Percentiles rank a stretch among this genome's conserved stretches.
These are phyloP conservation scores for Akabosia matsudoensis DNA, from an alignment of 1,140 invertebrate genomes.

Conservation along the genomic window DNA sequence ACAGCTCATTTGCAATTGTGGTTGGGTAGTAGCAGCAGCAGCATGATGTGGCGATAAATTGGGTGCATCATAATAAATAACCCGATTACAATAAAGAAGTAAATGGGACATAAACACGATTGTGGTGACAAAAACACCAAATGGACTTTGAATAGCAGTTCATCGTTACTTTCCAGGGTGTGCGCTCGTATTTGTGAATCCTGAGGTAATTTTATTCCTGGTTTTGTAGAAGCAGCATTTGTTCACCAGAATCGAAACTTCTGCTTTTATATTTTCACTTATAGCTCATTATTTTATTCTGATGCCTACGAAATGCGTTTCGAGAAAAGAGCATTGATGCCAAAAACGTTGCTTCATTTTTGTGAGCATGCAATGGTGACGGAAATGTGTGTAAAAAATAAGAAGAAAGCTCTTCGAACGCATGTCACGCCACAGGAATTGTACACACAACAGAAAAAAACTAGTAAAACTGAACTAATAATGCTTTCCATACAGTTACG, in stretches of 20 bases:
- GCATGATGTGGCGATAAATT: not conserved
- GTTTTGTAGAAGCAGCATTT: too few species aligned
- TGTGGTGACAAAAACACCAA: too few species aligned
- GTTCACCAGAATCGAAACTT: too few species aligned
- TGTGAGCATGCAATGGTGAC: slow-evolving; percentile 2
- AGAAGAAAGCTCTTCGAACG: not conserved
- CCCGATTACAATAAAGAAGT: not conserved
- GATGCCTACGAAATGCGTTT: too few species aligned
- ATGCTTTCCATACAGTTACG: not conserved
- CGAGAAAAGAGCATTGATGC: too few species aligned
- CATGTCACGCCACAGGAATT: slow-evolving; percentile 13
- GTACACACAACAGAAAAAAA: not conserved
- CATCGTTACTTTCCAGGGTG: too few species aligned
- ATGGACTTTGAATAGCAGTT: too few species aligned
- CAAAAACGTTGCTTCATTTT: too few species aligned
- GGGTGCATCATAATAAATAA: not conserved
- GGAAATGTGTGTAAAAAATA: slow-evolving; percentile 13
- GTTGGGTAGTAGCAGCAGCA: not conserved
- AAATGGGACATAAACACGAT: slow-evolving; percentile 9
- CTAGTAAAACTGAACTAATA: not conserved
- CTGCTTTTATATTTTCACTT: too few species aligned
- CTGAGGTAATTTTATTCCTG: too few species aligned
- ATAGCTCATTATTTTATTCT: too few species aligned
- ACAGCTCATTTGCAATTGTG: not conserved
- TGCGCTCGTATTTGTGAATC: too few species aligned